Evolutionary conservation across 2,888 invertebrate genomes (phyloP).

Genomic region (Shargacucullia verbasci): DNA sequence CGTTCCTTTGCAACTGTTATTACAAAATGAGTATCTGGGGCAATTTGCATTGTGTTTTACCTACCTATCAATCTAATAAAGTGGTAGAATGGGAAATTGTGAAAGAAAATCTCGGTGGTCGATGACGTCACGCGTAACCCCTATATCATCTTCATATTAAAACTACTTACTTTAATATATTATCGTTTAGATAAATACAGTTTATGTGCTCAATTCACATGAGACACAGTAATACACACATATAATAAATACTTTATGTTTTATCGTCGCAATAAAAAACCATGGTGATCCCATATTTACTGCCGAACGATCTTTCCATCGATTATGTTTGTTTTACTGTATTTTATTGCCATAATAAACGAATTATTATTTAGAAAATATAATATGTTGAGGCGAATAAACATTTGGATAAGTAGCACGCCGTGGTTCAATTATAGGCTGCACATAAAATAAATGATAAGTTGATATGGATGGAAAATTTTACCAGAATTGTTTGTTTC

Average conservation of each 20-base stretch:
- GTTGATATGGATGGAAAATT: no score
- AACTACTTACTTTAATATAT: neutral
- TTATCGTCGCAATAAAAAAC: slow-evolving; percentile 69
- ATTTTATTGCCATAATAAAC: slow-evolving; percentile 53
- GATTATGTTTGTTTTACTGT: slow-evolving; percentile 62
- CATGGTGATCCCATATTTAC: slow-evolving; percentile 65
- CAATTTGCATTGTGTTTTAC: slow-evolving; percentile 23
- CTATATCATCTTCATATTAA: neutral
- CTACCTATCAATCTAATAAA: neutral
- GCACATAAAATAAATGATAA: no score
- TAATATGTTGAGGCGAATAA: no score
- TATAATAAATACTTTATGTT: slow-evolving; percentile 45
- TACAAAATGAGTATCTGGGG: slow-evolving; percentile 31
- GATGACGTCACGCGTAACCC: neutral
- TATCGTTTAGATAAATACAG: neutral
- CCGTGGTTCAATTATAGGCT: no score
- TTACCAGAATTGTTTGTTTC: no score
- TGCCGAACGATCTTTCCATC: slow-evolving; percentile 57
- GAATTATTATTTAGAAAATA: slow-evolving; percentile 20
- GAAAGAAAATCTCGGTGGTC: neutral
- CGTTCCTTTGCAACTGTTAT: slow-evolving; percentile 16
- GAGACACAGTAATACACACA: slow-evolving; percentile 6
- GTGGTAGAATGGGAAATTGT: slow-evolving; percentile 1
- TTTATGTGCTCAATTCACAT: slow-evolving; percentile 1
- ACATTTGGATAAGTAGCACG: no score